A percentile compares a stretch with the other conserved stretches of the same genome.
Evolutionary conservation across 2,888 invertebrate species (phyloP).

Genomic region (Mythimna pallens): DNA sequence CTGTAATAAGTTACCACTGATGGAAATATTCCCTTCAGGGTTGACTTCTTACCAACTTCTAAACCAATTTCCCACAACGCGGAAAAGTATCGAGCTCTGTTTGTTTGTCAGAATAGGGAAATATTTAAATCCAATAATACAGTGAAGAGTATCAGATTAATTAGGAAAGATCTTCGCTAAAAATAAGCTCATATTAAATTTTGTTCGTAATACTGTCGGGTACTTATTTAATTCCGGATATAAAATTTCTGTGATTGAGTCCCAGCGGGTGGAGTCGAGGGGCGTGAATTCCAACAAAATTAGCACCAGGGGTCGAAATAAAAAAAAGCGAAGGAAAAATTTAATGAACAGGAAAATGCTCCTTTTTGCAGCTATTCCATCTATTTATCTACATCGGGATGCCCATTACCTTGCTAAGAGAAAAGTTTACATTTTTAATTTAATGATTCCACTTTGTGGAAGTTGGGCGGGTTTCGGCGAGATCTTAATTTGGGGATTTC

Average conservation of each 20-base stretch:
- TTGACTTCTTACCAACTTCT: constrained; percentile 75
- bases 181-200: constrained; percentile 89
- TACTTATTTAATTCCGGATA: constrained; percentile 91
- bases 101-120: constrained; percentile 61
- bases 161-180: constrained; percentile 82
- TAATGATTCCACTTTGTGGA: constrained; percentile 91
- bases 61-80: constrained; percentile 56
- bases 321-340: constrained; percentile 90
- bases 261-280: constrained; percentile 89
- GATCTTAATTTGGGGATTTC: constrained; percentile 91
- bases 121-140: constrained; percentile 67
- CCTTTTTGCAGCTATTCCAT: constrained; percentile 91
- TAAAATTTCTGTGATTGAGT: constrained; percentile 91
- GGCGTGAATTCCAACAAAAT: constrained; percentile 92
- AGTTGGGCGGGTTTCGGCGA: constrained; percentile 91
- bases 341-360: constrained; percentile 92
- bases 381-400: constrained; percentile 91
- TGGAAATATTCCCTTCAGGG: constrained; percentile 85
- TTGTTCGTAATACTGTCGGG: constrained; percentile 86
- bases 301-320: constrained; percentile 91
- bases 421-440: constrained; percentile 92
- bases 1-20: constrained; percentile 85
- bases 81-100: constrained; percentile 53
- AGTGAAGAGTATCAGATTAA: constrained; percentile 79
- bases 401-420: constrained; percentile 91